phyloP scores from a whole-genome alignment of 2,113 vertebrate genomes.

The Hystrix cristata region DNA sequence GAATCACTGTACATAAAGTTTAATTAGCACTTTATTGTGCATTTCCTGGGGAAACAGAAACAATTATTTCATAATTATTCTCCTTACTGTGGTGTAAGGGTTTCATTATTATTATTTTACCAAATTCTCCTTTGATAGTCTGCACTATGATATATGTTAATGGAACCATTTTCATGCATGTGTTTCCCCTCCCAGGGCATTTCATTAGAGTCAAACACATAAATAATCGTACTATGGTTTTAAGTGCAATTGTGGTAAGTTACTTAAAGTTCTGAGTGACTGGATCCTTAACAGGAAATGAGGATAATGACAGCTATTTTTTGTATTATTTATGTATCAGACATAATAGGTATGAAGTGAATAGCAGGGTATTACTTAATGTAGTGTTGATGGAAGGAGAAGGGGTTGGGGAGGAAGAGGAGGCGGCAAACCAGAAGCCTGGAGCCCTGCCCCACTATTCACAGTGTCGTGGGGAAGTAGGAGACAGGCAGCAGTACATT shows the following conservation, averaged over 20 bases:
- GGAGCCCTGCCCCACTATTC: not conserved
- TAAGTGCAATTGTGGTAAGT: not conserved
- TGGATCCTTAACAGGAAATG: not conserved
- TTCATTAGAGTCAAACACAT: conserved; percentile 30
- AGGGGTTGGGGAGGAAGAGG: not conserved
- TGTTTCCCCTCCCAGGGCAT: not conserved
- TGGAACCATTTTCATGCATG: not conserved
- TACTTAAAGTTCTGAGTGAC: not conserved
- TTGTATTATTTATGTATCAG: not conserved
- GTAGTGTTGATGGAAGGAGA: not conserved
- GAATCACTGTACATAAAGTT: not conserved
- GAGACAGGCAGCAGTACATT: not conserved
- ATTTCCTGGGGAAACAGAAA: conserved; percentile 50
- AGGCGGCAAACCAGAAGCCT: not conserved
- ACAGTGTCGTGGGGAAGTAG: not conserved
- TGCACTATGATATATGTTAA: not conserved
- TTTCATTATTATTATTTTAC: conserved; percentile 36
- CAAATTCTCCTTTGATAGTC: conserved; percentile 9
- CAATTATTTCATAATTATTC: not conserved
- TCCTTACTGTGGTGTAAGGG: not conserved
- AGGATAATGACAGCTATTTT: not conserved
- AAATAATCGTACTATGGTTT: not conserved
- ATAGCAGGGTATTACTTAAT: not conserved
- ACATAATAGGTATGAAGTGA: not conserved
- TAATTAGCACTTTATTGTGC: conserved; percentile 20